Conservation (phyloP, 2,113 vertebrate genomes). For the Anser brachyrhynchus region DNA sequence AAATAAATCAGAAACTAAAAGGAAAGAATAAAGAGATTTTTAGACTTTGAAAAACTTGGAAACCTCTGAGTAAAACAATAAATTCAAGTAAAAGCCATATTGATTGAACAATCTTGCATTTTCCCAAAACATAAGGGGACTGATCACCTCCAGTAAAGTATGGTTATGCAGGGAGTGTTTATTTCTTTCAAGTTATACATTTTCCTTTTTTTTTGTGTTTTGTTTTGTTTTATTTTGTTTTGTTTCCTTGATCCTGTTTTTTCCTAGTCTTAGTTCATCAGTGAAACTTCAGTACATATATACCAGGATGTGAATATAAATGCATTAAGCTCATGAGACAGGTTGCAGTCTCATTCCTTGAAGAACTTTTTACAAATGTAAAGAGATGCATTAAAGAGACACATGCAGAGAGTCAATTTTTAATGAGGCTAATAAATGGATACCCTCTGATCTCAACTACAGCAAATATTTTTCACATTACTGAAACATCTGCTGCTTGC, state of each 20-base stretch:
- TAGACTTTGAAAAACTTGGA: neutral
- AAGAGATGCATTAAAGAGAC: neutral
- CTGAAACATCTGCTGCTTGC: conserved; percentile 1
- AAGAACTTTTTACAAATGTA: neutral
- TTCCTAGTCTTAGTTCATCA: neutral
- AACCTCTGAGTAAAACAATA: neutral
- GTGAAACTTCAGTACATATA: neutral
- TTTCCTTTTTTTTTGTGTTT: neutral
- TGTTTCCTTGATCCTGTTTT: neutral
- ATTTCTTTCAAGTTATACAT: neutral
- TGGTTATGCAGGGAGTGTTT: neutral
- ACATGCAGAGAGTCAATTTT: neutral
- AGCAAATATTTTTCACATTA: neutral
- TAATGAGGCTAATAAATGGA: neutral
- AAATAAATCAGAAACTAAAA: neutral
- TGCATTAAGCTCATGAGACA: neutral
- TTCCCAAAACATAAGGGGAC: neutral
- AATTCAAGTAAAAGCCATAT: neutral
- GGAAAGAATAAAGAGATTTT: neutral
- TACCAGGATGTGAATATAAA: neutral
- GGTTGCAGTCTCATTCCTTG: neutral
- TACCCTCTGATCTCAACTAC: neutral
- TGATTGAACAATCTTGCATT: neutral
- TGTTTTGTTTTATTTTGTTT: neutral
- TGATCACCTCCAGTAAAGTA: neutral